phyloP scores from a whole-genome alignment of 2,113 vertebrate genomes.

The Lagenorhynchus albirostris region DNA sequence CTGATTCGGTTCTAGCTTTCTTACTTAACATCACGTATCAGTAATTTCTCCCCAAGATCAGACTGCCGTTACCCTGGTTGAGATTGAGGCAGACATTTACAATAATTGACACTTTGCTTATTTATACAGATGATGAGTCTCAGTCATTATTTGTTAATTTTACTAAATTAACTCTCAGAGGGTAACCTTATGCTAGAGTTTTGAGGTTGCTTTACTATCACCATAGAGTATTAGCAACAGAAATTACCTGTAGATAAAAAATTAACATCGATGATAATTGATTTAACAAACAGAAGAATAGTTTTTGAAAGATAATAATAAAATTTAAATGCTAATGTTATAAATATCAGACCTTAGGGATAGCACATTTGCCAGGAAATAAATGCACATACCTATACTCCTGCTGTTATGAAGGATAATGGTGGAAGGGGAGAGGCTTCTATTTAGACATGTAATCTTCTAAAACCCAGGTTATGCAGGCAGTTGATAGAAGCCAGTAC shows the following conservation, averaged over 20 bases:
- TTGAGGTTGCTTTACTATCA: not conserved
- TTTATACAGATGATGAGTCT: not conserved
- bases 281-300: not conserved
- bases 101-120: not conserved
- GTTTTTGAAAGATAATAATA: constrained; percentile 1
- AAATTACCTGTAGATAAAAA: not conserved
- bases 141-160: not conserved
- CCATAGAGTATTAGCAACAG: not conserved
- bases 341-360: too few species aligned
- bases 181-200: not conserved
- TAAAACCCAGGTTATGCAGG: not conserved
- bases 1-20: not conserved
- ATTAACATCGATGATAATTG: not conserved
- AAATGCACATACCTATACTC: not conserved
- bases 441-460: not conserved
- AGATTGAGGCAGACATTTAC: not conserved
- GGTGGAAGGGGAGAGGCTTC: not conserved
- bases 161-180: not conserved
- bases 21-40: not conserved
- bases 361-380: not conserved
- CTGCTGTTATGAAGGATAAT: not conserved
- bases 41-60: not conserved
- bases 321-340: not conserved
- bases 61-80: not conserved
- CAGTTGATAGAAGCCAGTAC: not conserved